These are phyloP conservation scores for Hylomyscus alleni DNA, from an alignment of 2,797 vertebrate genomes.

Conservation along the genomic window DNA sequence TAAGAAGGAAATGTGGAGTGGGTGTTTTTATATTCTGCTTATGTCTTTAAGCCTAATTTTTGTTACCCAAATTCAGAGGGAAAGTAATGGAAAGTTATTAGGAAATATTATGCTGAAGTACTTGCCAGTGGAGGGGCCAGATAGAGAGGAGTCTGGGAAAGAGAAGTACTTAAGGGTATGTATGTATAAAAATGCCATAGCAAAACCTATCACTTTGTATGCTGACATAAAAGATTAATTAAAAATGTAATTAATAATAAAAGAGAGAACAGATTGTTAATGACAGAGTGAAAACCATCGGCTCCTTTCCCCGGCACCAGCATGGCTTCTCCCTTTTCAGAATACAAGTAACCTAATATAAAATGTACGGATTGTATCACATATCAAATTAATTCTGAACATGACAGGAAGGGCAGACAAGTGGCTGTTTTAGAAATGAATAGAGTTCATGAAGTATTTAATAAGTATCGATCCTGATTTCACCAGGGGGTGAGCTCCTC, in stretches of 20 bases:
- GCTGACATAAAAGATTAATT: not conserved
- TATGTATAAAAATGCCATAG: not conserved
- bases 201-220: not conserved
- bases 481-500: constrained; percentile 71
- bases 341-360: constrained; percentile 75
- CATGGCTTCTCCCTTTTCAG: constrained; percentile 54
- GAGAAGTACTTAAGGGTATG: not conserved
- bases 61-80: not conserved
- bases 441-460: constrained; percentile 84
- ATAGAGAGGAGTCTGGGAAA: not conserved
- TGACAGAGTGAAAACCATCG: not conserved
- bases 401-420: constrained; percentile 82
- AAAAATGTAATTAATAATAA: constrained; percentile 35
- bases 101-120: not conserved
- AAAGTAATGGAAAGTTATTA: not conserved
- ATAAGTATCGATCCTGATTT: constrained; percentile 83
- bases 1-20: not conserved
- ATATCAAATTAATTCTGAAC: constrained; percentile 82
- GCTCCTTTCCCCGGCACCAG: not conserved
- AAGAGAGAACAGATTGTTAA: constrained; percentile 14
- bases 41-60: not conserved
- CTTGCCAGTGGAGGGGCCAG: not conserved
- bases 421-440: constrained; percentile 82
- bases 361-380: constrained; percentile 77
- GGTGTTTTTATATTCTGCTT: constrained; percentile 7